Evolutionary conservation across 2,888 invertebrate species (phyloP).

Genomic region (Scelioninae gen. 1): DNA sequence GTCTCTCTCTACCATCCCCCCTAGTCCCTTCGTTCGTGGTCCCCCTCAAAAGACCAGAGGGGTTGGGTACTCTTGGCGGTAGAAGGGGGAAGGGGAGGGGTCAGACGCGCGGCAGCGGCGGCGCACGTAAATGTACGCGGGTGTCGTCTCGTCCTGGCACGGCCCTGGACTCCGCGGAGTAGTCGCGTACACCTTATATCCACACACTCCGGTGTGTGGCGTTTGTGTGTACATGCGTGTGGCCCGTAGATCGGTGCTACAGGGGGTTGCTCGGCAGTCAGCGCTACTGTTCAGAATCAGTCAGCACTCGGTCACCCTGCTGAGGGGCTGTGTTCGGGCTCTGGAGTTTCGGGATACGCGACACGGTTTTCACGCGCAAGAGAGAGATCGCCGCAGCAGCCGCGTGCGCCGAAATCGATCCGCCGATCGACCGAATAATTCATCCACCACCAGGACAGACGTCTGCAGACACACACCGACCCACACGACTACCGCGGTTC

Average conservation of each 20-base stretch:
- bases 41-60: background rate
- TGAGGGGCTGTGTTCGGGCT: slow-evolving; percentile 65
- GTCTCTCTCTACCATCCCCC: background rate
- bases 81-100: slow-evolving; percentile 8
- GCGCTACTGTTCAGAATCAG: slow-evolving; percentile 69
- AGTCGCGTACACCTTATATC: slow-evolving; percentile 63
- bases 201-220: slow-evolving; percentile 44
- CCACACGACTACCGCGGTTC: slow-evolving; percentile 40
- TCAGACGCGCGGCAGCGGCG: slow-evolving; percentile 29
- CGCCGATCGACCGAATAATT: slow-evolving; percentile 64
- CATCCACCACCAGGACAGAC: slow-evolving; percentile 40
- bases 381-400: slow-evolving; percentile 43
- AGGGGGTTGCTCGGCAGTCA: slow-evolving; percentile 68
- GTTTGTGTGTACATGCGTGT: slow-evolving; percentile 63
- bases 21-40: background rate
- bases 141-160: slow-evolving; percentile 68
- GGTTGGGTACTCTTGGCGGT: too few relatives aligned
- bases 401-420: slow-evolving; percentile 69
- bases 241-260: slow-evolving; percentile 63
- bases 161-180: slow-evolving; percentile 64
- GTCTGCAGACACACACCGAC: slow-evolving; percentile 1
- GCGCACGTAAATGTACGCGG: slow-evolving; percentile 55
- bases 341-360: slow-evolving; percentile 56
- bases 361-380: slow-evolving; percentile 54
- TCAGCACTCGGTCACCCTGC: slow-evolving; percentile 70